These are phyloP conservation scores for Sinhomidia bicolor DNA, from an alignment of 2,888 invertebrate species.

Conservation along the genomic window DNA sequence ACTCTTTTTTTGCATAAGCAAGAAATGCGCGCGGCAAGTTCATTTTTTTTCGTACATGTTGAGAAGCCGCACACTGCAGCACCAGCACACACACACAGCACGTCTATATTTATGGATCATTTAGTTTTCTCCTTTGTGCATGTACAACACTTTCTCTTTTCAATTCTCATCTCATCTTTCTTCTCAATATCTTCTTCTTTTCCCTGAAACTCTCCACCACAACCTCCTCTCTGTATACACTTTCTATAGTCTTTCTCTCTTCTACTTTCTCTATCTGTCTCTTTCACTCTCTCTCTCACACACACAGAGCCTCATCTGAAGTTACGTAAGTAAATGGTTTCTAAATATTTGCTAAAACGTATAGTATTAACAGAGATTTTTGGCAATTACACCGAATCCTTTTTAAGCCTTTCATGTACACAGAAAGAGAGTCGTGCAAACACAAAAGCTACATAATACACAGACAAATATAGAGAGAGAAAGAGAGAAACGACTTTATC, in stretches of 20 bases:
- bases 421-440: not conserved
- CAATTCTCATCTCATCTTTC: slow-evolving; percentile 24
- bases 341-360: slow-evolving; percentile 59
- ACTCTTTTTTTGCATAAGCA: not conserved
- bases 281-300: not conserved
- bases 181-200: not conserved
- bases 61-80: too few relatives aligned
- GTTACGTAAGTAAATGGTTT: slow-evolving; percentile 49
- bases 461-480: not conserved
- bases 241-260: not conserved
- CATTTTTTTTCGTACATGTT: too few relatives aligned
- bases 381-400: slow-evolving; percentile 57
- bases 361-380: slow-evolving; percentile 65
- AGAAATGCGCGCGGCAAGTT: too few relatives aligned
- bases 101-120: slow-evolving; percentile 46
- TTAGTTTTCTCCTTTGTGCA: not conserved
- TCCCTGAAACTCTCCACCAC: too few relatives aligned
- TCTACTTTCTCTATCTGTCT: not conserved
- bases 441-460: slow-evolving; percentile 30
- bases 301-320: slow-evolving; percentile 7
- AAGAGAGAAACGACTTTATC: slow-evolving; percentile 24
- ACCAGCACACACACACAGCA: not conserved
- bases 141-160: not conserved
- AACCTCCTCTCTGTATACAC: too few relatives aligned
- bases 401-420: slow-evolving; percentile 58